A percentile compares a stretch with the other conserved stretches of the same genome.
phyloP scores from a whole-genome alignment of 2,888 invertebrate species.

The Ceriagrion tenellum region DNA sequence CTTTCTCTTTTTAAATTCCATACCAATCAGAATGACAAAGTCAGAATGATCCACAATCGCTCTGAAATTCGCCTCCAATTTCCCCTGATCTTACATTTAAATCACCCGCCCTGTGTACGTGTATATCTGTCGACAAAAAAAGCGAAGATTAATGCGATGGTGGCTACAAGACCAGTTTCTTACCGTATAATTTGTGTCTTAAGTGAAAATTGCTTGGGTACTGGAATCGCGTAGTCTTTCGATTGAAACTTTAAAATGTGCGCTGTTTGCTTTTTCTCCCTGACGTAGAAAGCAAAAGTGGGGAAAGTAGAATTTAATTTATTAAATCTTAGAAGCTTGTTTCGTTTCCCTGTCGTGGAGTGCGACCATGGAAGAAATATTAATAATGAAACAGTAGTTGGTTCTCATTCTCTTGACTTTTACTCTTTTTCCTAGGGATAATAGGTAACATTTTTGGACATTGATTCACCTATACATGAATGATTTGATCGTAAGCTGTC shows the following conservation, averaged over 20 bases:
- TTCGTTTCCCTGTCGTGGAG: background rate
- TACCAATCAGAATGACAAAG: background rate
- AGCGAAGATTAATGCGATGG: background rate
- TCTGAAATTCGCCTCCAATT: background rate
- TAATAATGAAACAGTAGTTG: too few relatives aligned
- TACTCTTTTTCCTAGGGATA: too few relatives aligned
- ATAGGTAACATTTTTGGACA: too few relatives aligned
- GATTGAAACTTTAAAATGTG: background rate
- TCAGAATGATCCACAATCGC: background rate
- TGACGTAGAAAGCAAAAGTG: background rate
- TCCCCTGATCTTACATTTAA: background rate
- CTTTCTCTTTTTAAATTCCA: background rate
- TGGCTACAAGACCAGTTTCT: background rate
- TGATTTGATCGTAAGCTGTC: too few relatives aligned
- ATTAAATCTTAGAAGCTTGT: background rate
- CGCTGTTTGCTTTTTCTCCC: background rate
- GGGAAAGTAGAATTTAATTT: background rate
- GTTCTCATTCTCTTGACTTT: too few relatives aligned
- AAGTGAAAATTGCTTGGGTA: background rate
- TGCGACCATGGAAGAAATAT: too few relatives aligned
- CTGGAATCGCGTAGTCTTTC: background rate
- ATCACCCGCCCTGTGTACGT: background rate
- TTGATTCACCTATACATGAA: too few relatives aligned
- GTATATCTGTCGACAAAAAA: background rate
- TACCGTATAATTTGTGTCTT: background rate